Evolutionary conservation across 2,113 vertebrate species (phyloP).

Genomic region (Athene noctua): DNA sequence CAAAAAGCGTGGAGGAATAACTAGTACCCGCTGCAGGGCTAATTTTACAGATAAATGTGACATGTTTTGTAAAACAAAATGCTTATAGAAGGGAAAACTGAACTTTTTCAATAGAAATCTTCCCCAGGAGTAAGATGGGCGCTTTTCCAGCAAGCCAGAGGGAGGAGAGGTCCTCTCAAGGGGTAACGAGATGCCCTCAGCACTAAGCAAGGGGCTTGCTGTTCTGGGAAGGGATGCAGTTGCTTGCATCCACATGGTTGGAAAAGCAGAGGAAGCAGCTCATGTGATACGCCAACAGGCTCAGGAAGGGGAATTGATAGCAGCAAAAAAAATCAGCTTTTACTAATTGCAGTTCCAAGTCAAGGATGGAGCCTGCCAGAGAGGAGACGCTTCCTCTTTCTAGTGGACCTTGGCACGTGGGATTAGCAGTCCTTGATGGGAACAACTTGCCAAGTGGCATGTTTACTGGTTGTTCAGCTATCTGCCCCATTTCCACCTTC

Average conservation of each 20-base stretch:
- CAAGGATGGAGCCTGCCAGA: neutral
- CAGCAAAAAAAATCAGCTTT: neutral
- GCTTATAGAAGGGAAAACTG: neutral
- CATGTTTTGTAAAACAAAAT: neutral
- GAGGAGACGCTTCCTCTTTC: neutral
- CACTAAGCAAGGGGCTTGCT: fast-evolving
- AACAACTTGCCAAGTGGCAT: neutral
- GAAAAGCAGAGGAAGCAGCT: neutral
- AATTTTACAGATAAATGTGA: neutral
- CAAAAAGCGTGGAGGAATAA: neutral
- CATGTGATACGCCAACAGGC: fast-evolving
- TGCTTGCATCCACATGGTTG: neutral
- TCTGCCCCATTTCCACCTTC: neutral
- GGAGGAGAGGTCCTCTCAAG: neutral
- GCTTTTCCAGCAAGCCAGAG: neutral
- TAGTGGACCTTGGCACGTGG: neutral
- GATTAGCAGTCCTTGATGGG: neutral
- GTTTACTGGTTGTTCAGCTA: neutral
- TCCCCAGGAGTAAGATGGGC: neutral
- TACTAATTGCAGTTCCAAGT: neutral
- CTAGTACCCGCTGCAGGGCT: neutral
- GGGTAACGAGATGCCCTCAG: neutral
- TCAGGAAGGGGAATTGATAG: neutral
- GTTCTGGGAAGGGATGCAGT: neutral
- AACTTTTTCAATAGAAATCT: neutral